Evolutionary conservation across 2,797 vertebrate genomes (phyloP), one percentile per base, ranked within the genome.

Genomic region (Aplochiton taeniatus): DNA sequence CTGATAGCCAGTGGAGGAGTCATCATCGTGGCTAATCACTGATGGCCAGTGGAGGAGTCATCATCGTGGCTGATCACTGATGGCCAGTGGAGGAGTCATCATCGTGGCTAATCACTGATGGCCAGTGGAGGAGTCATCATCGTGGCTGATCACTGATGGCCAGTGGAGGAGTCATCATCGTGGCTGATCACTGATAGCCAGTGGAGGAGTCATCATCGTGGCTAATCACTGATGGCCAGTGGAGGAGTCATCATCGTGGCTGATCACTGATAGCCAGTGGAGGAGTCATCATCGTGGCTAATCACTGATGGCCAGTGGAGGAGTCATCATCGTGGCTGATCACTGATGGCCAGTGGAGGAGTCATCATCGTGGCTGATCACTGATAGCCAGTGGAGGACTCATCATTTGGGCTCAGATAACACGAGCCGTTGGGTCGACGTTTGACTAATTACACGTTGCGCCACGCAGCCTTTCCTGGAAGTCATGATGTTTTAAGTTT

Each of bases 71-170:
- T 75, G 84, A 83, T 84, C 84, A 80, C 72, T 76, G 69, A 72
- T 78, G 80, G 77, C 68, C 48, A 82, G 76, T 61, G 12, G 52
- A 75, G 74, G 77, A 42, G 57, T 69, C 73, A 80, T 72, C 70
- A 63, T 70, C n/a, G n/a, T n/a, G n/a, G 73, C 75, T 75, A 85
- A 83, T 84, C 84, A 80, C 72, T 76, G 69, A 72, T 78, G 80
- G 77, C 68, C 48, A 82, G 76, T 61, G 12, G 52, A 75, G 74
- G 77, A 42, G 57, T 69, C 73, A 80, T 72, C 70, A 63, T 70
- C n/a, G n/a, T n/a, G n/a, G 73, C 75, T 75, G 84, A 83, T 84
- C 84, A 80, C 72, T 76, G 69, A 72, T 78, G 80, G 77, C 68
- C 48, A 82, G 76, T 61, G 12, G 52, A 75, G 74, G 77, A 42